These are phyloP conservation scores for Epicauta chinensis DNA, from an alignment of 1,140 invertebrate species.

Conservation along the genomic window DNA sequence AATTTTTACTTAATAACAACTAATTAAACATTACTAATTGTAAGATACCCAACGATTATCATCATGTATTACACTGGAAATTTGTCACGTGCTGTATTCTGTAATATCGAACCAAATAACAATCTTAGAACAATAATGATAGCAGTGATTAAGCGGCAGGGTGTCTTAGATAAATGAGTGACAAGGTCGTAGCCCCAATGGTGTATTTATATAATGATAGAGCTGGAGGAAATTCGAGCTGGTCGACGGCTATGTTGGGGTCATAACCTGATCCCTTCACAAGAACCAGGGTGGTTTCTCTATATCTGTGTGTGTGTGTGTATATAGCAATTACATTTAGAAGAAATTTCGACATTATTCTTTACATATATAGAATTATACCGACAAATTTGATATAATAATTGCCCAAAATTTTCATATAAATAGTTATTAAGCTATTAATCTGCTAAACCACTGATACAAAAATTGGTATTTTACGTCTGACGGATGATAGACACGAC, in stretches of 20 bases:
- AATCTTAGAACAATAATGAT: conserved; percentile 30
- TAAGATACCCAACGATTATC: too few relatives aligned
- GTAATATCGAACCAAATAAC: conserved; percentile 16
- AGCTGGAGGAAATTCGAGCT: conserved; percentile 35
- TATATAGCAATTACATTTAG: too few relatives aligned
- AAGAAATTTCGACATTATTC: background rate
- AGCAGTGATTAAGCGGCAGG: conserved; percentile 38
- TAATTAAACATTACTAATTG: too few relatives aligned
- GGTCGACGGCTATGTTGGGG: conserved; percentile 23
- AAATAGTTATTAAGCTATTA: conserved; percentile 16
- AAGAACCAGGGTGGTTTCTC: background rate
- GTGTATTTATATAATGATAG: conserved; percentile 43
- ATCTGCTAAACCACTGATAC: conserved; percentile 11
- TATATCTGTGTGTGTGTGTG: background rate
- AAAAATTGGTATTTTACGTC: conserved; percentile 9
- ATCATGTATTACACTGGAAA: too few relatives aligned
- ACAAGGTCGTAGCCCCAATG: conserved; percentile 37
- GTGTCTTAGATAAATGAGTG: conserved; percentile 41
- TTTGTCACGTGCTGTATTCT: too few relatives aligned
- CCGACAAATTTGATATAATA: conserved; percentile 2
- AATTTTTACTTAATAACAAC: too few relatives aligned
- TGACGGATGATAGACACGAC: conserved; percentile 14
- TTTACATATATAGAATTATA: background rate
- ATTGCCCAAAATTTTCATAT: conserved; percentile 11
- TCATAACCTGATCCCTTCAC: conserved; percentile 38